These are phyloP conservation scores for Ganaspis sp. DNA, from an alignment of 1,140 invertebrate genomes.

Conservation along the genomic window DNA sequence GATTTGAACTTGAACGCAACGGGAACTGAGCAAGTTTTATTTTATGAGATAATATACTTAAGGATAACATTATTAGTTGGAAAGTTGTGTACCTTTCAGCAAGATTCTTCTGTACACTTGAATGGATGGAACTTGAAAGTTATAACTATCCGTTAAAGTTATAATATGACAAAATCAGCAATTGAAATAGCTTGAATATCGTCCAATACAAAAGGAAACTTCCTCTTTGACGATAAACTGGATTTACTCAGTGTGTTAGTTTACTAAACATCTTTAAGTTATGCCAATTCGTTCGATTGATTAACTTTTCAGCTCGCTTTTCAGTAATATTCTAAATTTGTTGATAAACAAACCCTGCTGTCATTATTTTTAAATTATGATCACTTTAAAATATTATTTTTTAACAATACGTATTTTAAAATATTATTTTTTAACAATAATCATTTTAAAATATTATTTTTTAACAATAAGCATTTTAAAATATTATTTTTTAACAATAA, in stretches of 20 bases:
- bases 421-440: too few relatives aligned
- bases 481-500: too few relatives aligned
- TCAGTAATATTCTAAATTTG: too few relatives aligned
- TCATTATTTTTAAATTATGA: too few relatives aligned
- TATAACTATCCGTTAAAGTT: not conserved
- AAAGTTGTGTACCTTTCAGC: not conserved
- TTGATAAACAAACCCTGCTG: too few relatives aligned
- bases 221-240: not conserved
- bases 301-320: too few relatives aligned
- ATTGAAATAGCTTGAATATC: not conserved
- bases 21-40: not conserved
- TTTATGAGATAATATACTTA: slow-evolving; percentile 2
- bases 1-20: not conserved
- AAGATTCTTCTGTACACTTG: not conserved
- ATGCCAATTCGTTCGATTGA: too few relatives aligned
- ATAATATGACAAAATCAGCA: not conserved
- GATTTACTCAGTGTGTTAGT: not conserved
- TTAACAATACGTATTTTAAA: too few relatives aligned
- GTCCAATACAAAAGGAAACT: not conserved
- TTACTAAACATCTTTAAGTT: not conserved
- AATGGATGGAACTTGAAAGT: not conserved
- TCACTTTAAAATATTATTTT: too few relatives aligned
- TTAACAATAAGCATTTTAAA: too few relatives aligned
- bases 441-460: too few relatives aligned
- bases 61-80: slow-evolving; percentile 9